Evolutionary conservation across 2,113 vertebrate species (phyloP), one percentile per base, ranked within the genome.

Genomic region (Coptodon bakossiorum): DNA sequence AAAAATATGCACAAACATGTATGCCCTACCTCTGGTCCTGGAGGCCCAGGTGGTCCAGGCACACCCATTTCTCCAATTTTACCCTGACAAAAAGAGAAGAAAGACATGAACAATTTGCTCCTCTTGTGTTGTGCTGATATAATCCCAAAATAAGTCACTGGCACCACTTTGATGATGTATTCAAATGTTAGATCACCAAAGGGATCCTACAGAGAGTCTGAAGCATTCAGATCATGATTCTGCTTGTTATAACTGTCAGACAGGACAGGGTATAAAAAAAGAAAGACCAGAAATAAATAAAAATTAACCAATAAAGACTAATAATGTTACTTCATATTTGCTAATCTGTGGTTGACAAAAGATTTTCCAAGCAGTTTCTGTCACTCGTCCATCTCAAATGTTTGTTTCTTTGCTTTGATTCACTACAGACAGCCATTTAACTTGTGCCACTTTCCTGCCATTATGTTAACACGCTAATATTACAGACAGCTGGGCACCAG

Each of bases 21-120:
- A n/a, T 61, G 12, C 89, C 95, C 96, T 96, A 99, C 99, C 98
- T 99, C 98, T 90, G 98, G 98, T 96, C 99, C 99, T 83, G 96
- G 95, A 90, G 97, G 97, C 29, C 99, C 99, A 45, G 93, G 50
- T 87, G 96, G 96, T 93, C 99, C 99, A 43, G 78, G 95, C 3
- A 90, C 71, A 94, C 99, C 99, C 12, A 95, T 91, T 6, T 99
- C 98, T 92, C 99, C 99, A 48, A 91, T 90, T 96, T 96, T 97
- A 31, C 98, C 99, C 98, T 99, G 95, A 94, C 92, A 43, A 52
- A 53, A 82, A 89, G 7, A 86, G 19, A 92, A 29, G 54, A 10
- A 86, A 91, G 54, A 17, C 14, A 4, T 82, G 48, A 52, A 34
- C 45, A 68, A 52, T 52, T 66, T 36, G 29, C 14, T 78, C 11